Conservation (phyloP, 2,888 invertebrate genomes). For the Cyrtodaria siliqua region DNA sequence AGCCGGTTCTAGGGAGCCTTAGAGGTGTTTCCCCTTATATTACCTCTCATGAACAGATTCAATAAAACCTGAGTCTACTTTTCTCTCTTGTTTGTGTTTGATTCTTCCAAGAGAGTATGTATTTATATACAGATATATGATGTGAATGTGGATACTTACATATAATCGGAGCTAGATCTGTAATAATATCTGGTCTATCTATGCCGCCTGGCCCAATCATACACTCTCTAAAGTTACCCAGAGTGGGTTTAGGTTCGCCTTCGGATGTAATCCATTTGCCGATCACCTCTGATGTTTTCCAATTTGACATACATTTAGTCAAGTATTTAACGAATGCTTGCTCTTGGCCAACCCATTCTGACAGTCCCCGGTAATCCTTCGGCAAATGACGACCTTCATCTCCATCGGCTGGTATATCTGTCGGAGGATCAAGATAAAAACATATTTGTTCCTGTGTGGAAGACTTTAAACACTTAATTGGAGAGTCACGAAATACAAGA, state of each 20-base stretch:
- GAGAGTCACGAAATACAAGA: conserved; percentile 14
- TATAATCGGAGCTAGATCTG: conserved; percentile 38
- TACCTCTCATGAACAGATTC: no score
- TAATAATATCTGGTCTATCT: conserved; percentile 39
- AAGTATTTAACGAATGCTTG: conserved; percentile 34
- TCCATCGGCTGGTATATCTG: conserved; percentile 8
- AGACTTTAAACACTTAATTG: conserved; percentile 26
- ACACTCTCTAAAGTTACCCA: conserved; percentile 36
- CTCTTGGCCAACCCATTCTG: conserved; percentile 37
- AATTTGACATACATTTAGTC: conserved; percentile 2
- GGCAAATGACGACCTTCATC: conserved; percentile 2
- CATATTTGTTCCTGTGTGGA: conserved; percentile 27
- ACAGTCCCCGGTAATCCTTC: conserved; percentile 45
- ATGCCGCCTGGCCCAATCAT: conserved; percentile 16
- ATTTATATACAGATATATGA: no score
- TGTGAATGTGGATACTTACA: conserved; percentile 36
- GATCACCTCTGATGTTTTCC: conserved; percentile 46
- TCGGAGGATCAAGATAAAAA: conserved; percentile 27
- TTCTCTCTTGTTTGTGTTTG: no score
- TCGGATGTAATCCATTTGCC: conserved; percentile 41
- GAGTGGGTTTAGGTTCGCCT: conserved; percentile 28
- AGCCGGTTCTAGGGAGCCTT: no score
- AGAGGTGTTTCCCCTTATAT: no score
- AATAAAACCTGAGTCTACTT: no score
- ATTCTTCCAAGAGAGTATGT: no score